phyloP scores from a whole-genome alignment of 2,888 invertebrate genomes.

The Tenodera sinensis region DNA sequence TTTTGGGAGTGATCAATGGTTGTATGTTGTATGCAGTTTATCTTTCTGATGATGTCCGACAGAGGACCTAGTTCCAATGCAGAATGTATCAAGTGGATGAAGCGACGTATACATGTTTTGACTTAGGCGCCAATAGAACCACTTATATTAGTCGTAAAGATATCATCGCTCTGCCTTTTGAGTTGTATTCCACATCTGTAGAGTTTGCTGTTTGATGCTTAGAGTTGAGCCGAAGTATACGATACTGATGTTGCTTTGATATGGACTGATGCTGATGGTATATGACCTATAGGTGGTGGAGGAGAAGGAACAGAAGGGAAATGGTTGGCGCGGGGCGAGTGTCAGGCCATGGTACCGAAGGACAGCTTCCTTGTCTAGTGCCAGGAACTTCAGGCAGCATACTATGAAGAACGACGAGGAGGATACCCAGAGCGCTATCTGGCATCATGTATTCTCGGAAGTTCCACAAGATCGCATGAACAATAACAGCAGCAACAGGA shows the following conservation, averaged over 20 bases:
- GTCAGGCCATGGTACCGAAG: not conserved
- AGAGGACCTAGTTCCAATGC: too few species aligned
- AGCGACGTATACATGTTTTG: too few species aligned
- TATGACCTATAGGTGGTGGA: not conserved
- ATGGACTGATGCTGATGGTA: not conserved
- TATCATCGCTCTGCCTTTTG: not conserved
- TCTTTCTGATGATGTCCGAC: too few species aligned
- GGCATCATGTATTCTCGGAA: slow-evolving; percentile 21
- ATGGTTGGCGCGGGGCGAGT: not conserved
- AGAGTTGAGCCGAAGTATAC: not conserved
- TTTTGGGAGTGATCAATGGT: too few species aligned
- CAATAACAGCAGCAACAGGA: not conserved
- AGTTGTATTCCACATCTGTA: not conserved
- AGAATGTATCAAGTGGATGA: too few species aligned
- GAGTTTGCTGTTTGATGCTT: not conserved
- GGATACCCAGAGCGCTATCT: slow-evolving; percentile 8
- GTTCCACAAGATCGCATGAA: not conserved
- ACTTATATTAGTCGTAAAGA: too few species aligned
- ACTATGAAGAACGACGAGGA: not conserved
- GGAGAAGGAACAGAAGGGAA: not conserved
- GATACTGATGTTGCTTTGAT: not conserved
- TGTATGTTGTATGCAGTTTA: too few species aligned
- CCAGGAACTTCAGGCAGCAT: not conserved
- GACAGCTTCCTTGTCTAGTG: not conserved
- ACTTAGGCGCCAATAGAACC: too few species aligned